Conservation (phyloP, 2,888 invertebrate species). For the Bembecia ichneumoniformis region DNA sequence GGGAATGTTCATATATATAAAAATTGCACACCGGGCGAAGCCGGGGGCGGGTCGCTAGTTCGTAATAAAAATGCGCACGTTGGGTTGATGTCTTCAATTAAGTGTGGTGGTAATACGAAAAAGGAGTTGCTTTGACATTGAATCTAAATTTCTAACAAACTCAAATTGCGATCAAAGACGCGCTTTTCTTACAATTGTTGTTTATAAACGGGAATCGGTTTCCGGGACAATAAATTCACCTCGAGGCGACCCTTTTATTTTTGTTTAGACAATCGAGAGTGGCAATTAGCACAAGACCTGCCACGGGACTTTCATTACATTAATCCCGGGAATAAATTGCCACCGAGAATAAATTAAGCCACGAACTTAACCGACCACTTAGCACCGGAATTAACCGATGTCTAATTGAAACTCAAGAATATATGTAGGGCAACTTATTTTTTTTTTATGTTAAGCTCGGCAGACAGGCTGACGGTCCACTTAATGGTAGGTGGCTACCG, state of each 20-base stretch:
- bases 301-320: slow-evolving; percentile 50
- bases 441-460: no score
- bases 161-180: neutral
- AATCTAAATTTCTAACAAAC: neutral
- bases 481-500: no score
- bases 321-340: slow-evolving; percentile 61
- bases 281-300: slow-evolving; percentile 50
- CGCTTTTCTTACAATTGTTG: neutral
- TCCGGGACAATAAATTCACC: slow-evolving; percentile 10
- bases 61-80: no score
- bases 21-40: no score
- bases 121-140: no score
- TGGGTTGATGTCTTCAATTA: no score
- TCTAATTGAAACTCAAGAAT: slow-evolving; percentile 64
- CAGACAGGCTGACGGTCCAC: no score
- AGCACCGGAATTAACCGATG: slow-evolving; percentile 56
- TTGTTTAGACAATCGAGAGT: slow-evolving; percentile 56
- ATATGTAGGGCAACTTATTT: slow-evolving; percentile 7
- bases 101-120: no score
- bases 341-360: slow-evolving; percentile 59
- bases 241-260: slow-evolving; percentile 26
- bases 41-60: no score
- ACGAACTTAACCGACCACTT: slow-evolving; percentile 58
- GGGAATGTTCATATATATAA: no score
- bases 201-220: slow-evolving; percentile 13